These are phyloP conservation scores for Argynnis bischoffii DNA, from an alignment of 2,888 invertebrate species.

Conservation along the genomic window DNA sequence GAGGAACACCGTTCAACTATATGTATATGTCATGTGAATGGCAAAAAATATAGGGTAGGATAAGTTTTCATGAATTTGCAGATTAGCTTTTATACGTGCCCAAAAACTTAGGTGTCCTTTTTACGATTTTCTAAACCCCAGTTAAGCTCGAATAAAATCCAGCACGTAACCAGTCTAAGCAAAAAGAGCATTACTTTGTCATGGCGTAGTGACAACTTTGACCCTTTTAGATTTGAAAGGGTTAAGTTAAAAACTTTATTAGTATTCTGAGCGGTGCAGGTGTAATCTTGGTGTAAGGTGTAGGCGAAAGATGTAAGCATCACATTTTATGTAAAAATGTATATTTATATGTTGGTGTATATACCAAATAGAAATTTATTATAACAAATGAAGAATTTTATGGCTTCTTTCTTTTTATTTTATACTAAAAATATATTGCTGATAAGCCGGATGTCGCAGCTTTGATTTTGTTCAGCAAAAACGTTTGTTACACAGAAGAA, in stretches of 20 bases:
- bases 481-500: too few species aligned
- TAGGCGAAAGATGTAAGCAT: conserved; percentile 1
- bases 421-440: too few species aligned
- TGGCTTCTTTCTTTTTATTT: too few species aligned
- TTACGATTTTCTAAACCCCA: conserved; percentile 20
- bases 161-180: conserved; percentile 37
- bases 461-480: too few species aligned
- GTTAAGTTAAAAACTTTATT: conserved; percentile 63
- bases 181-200: conserved; percentile 38
- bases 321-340: not conserved
- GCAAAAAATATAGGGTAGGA: too few species aligned
- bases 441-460: too few species aligned
- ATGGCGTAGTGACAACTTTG: conserved; percentile 43
- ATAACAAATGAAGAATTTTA: too few species aligned
- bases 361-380: too few species aligned
- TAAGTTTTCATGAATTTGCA: not conserved
- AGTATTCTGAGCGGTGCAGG: conserved; percentile 61
- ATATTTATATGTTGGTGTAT: not conserved
- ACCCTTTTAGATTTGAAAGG: conserved; percentile 50
- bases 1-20: too few species aligned
- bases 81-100: not conserved
- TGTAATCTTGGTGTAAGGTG: conserved; percentile 47
- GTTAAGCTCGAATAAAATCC: conserved; percentile 34
- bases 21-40: too few species aligned
- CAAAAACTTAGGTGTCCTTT: conserved; percentile 23